These are phyloP conservation scores for Oriolus oriolus DNA, from an alignment of 2,113 vertebrate genomes.

Conservation along the genomic window DNA sequence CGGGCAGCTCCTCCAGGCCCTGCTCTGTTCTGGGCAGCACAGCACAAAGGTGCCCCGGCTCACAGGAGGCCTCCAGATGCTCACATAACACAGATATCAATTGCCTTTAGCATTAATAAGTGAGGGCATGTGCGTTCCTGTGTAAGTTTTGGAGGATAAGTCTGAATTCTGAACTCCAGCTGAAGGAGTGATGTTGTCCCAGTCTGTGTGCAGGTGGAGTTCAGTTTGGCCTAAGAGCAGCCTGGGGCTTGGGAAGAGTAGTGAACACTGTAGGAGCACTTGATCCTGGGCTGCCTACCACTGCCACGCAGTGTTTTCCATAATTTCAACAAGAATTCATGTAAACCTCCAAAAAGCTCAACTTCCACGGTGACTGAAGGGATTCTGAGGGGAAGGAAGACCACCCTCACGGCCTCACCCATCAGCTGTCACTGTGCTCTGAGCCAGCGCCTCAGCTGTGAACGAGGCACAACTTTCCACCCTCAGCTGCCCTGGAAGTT, in stretches of 20 bases:
- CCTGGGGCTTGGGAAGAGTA: neutral
- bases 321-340: neutral
- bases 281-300: neutral
- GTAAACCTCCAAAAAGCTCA: neutral
- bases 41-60: neutral
- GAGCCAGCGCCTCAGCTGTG: neutral
- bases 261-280: neutral
- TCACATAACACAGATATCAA: neutral
- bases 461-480: fast-evolving
- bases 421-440: neutral
- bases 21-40: neutral
- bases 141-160: neutral
- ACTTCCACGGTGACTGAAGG: neutral
- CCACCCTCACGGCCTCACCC: neutral
- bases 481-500: neutral
- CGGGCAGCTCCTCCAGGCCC: neutral
- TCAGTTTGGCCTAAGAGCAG: neutral
- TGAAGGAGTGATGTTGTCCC: neutral
- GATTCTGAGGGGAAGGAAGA: neutral
- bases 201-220: neutral
- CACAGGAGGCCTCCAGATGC: neutral
- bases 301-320: neutral
- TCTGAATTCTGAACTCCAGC: neutral
- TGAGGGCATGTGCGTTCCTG: neutral
- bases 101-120: neutral